A percentile compares a stretch with the other conserved stretches of the same genome.
Conservation (phyloP, 2,888 invertebrate species). For the Timandra comae region DNA sequence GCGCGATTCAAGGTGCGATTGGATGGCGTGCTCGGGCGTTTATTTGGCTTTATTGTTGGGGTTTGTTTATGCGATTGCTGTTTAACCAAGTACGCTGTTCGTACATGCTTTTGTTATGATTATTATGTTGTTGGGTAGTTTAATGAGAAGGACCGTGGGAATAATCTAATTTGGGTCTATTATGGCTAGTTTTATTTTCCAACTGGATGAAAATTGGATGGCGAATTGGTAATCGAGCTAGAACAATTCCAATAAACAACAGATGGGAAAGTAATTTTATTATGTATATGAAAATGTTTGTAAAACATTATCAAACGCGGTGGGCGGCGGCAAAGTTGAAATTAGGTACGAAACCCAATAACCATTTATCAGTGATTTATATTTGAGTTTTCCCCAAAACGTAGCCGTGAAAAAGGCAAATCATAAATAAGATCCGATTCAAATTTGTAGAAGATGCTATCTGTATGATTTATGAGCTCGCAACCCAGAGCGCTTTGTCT, state of each 20-base stretch:
- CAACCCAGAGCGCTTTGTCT: slow-evolving; percentile 68
- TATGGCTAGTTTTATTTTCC: slow-evolving; percentile 27
- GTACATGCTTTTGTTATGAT: slow-evolving; percentile 74
- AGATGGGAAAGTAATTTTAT: slow-evolving; percentile 18
- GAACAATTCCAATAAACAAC: slow-evolving; percentile 11
- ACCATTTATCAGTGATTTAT: slow-evolving; percentile 72
- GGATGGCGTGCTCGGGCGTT: slow-evolving; percentile 75
- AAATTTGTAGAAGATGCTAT: slow-evolving; percentile 78
- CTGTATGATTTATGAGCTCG: slow-evolving; percentile 74
- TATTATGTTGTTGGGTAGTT: slow-evolving; percentile 64
- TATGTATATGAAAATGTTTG: slow-evolving; percentile 23
- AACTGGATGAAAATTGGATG: slow-evolving; percentile 24
- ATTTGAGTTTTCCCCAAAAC: slow-evolving; percentile 71
- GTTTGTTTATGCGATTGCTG: slow-evolving; percentile 77
- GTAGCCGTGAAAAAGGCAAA: slow-evolving; percentile 76
- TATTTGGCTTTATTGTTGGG: slow-evolving; percentile 77
- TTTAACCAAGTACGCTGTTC: slow-evolving; percentile 74
- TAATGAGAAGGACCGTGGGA: slow-evolving; percentile 60
- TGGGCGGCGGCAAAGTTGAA: slow-evolving; percentile 46
- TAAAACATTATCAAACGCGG: slow-evolving; percentile 26
- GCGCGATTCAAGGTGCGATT: slow-evolving; percentile 77
- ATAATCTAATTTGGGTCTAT: slow-evolving; percentile 31
- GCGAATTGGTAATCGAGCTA: background rate
- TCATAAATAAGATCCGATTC: slow-evolving; percentile 78
- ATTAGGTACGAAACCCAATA: slow-evolving; percentile 62